Evolutionary conservation across 2,797 vertebrate genomes (phyloP).

Genomic region (Austrolebias charrua): DNA sequence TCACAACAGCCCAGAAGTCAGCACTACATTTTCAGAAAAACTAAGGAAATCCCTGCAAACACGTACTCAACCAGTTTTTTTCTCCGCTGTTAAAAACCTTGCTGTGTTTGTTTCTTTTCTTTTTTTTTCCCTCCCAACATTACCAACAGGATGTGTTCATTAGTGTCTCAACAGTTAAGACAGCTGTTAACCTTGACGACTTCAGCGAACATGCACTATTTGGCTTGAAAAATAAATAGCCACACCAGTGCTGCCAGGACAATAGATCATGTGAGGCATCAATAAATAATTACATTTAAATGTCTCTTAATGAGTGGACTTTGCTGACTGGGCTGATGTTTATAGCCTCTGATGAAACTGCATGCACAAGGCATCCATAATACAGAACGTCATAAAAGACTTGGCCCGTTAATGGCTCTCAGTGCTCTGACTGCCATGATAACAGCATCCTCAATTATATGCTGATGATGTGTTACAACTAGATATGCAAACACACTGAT

Average conservation of each 20-base stretch:
- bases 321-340: conserved; percentile 80
- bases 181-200: conserved; percentile 70
- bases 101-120: conserved; percentile 4
- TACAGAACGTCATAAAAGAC: conserved; percentile 81
- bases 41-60: too few species aligned
- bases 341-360: conserved; percentile 77
- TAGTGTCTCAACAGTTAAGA: conserved; percentile 60
- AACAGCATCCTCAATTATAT: conserved; percentile 76
- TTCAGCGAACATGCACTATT: conserved; percentile 51
- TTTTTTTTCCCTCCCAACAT: conserved; percentile 14
- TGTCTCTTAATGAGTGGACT: conserved; percentile 81
- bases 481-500: conserved; percentile 68
- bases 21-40: too few species aligned
- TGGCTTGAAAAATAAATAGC: conserved; percentile 67
- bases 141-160: conserved; percentile 52
- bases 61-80: too few species aligned
- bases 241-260: conserved; percentile 57
- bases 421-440: conserved; percentile 73
- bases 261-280: conserved; percentile 81
- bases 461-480: conserved; percentile 65
- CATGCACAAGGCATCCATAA: conserved; percentile 76
- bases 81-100: too few species aligned
- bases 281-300: conserved; percentile 87
- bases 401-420: conserved; percentile 75
- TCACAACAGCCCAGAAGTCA: too few species aligned